Conservation (phyloP, 2,888 invertebrate species). For the Netelia fuscicornis region DNA sequence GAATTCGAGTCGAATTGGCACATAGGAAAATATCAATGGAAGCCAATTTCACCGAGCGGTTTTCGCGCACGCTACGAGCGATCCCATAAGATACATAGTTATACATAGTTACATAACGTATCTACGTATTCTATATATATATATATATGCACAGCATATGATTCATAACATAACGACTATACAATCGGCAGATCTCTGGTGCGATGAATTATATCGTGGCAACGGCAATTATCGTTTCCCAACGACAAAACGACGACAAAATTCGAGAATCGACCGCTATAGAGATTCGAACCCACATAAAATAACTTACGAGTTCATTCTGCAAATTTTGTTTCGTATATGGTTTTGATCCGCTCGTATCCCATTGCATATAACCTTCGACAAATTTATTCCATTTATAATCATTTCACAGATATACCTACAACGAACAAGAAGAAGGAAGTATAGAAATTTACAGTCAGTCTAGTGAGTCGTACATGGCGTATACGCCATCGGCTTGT, state of each 20-base stretch:
- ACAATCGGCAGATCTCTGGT: too few relatives aligned
- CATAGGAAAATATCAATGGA: constrained; percentile 79
- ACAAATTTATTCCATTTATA: neutral
- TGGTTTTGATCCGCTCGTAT: too few relatives aligned
- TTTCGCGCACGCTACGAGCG: constrained; percentile 75
- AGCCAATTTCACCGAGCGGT: constrained; percentile 79
- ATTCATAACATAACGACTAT: constrained; percentile 55
- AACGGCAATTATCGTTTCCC: constrained; percentile 74
- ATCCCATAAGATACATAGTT: constrained; percentile 57
- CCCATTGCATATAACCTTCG: too few relatives aligned
- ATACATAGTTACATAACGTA: constrained; percentile 15
- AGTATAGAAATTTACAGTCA: neutral
- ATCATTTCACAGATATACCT: neutral
- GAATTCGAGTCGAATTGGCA: constrained; percentile 71
- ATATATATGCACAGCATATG: constrained; percentile 3
- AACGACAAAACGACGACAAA: constrained; percentile 21
- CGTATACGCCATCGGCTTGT: neutral
- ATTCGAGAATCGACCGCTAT: constrained; percentile 11
- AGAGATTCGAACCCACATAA: neutral
- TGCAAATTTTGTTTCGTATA: too few relatives aligned
- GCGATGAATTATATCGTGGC: constrained; percentile 74
- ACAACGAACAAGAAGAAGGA: neutral
- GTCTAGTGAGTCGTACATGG: neutral
- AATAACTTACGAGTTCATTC: too few relatives aligned
- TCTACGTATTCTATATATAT: neutral